Evolutionary conservation across 1,140 invertebrate genomes (phyloP).

Genomic region (Heliconius eleuchia): DNA sequence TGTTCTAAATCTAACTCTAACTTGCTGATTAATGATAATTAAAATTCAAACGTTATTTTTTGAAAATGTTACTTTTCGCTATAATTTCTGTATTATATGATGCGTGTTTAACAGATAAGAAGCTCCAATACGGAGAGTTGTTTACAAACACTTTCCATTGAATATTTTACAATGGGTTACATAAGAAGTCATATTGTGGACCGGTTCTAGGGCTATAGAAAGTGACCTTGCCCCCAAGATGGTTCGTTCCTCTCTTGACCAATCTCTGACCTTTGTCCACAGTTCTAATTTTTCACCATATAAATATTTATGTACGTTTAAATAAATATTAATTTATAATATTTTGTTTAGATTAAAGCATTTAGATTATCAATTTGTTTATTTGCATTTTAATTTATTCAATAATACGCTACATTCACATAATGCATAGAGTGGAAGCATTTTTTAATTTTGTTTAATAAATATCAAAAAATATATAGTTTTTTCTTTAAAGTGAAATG

Average conservation of each 20-base stretch:
- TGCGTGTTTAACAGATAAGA: background rate
- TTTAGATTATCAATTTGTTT: background rate
- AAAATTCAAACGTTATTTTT: background rate
- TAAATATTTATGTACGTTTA: background rate
- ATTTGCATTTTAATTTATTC: background rate
- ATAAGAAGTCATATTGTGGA: constrained; percentile 29
- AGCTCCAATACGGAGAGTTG: constrained; percentile 14
- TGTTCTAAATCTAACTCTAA: no score
- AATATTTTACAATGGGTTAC: constrained; percentile 33
- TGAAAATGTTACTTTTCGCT: background rate
- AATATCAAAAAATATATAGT: background rate
- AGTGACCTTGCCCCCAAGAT: constrained; percentile 43
- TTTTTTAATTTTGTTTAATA: background rate
- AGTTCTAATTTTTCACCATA: background rate
- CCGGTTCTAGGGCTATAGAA: constrained; percentile 39
- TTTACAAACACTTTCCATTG: constrained; percentile 43
- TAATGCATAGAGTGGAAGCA: background rate
- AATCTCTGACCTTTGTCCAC: constrained; percentile 15
- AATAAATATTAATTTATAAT: background rate
- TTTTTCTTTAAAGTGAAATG: background rate
- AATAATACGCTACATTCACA: background rate
- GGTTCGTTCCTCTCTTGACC: constrained; percentile 40
- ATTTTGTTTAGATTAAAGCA: background rate
- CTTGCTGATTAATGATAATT: background rate
- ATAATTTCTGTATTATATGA: background rate